Conservation (phyloP, 2,888 invertebrate species). For the Archips xylosteana region DNA sequence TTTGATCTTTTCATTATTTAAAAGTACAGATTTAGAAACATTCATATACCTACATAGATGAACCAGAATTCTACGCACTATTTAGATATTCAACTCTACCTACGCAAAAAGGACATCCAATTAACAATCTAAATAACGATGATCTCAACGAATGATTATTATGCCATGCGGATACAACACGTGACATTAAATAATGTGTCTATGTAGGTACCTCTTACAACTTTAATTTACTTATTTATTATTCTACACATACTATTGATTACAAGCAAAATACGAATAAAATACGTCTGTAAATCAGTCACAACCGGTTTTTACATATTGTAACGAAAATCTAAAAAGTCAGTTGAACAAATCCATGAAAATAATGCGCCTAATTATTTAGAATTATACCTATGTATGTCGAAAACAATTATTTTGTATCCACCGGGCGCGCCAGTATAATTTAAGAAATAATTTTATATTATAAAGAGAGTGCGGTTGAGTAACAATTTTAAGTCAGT, state of each 20-base stretch:
- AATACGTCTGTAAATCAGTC: background rate
- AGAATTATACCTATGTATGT: background rate
- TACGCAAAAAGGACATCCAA: slow-evolving; percentile 33
- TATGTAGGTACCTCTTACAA: slow-evolving; percentile 16
- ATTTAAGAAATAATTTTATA: slow-evolving; percentile 28
- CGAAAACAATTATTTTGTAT: background rate
- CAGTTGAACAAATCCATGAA: background rate
- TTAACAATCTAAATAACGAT: slow-evolving; percentile 57
- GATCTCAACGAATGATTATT: slow-evolving; percentile 65
- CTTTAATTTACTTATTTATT: slow-evolving; percentile 1
- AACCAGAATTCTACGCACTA: background rate
- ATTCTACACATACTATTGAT: background rate
- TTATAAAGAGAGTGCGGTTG: slow-evolving; percentile 47
- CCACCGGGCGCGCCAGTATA: slow-evolving; percentile 21
- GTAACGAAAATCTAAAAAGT: background rate
- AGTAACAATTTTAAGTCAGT: slow-evolving; percentile 54
- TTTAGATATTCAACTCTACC: slow-evolving; percentile 6
- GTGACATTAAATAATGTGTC: slow-evolving; percentile 36
- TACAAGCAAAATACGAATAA: background rate
- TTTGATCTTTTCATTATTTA: background rate
- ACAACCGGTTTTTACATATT: background rate
- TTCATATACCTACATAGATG: background rate
- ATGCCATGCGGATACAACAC: slow-evolving; percentile 51
- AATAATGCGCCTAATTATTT: background rate
- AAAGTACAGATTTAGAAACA: background rate